phyloP scores from a whole-genome alignment of 1,140 invertebrate species.

The Pinna nobilis region DNA sequence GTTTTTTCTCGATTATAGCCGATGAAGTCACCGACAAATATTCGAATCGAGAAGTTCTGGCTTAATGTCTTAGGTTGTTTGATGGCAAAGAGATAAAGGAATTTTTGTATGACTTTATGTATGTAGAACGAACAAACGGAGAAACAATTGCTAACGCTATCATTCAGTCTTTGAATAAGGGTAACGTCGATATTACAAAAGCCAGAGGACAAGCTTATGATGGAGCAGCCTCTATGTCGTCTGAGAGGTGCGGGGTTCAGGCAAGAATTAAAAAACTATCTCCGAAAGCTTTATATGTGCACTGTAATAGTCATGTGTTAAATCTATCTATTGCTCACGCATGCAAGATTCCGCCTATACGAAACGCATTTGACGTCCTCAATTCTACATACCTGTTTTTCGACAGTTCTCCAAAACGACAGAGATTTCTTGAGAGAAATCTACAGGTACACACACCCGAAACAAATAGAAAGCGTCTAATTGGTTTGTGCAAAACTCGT shows the following conservation, averaged over 20 bases:
- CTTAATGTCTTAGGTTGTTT: not conserved
- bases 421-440: conserved; percentile 14
- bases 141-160: too few species aligned
- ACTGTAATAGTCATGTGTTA: conserved; percentile 26
- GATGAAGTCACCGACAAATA: not conserved
- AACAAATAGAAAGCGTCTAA: conserved; percentile 7
- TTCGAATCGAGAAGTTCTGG: conserved; percentile 1
- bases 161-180: too few species aligned
- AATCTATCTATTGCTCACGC: conserved; percentile 22
- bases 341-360: conserved; percentile 8
- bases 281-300: conserved; percentile 16
- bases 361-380: conserved; percentile 31
- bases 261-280: not conserved
- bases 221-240: not conserved
- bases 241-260: not conserved
- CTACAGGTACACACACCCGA: not conserved
- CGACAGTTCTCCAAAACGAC: conserved; percentile 12
- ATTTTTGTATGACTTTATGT: conserved; percentile 1
- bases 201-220: not conserved
- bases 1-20: conserved; percentile 2
- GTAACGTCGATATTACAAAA: too few species aligned
- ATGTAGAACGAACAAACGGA: conserved; percentile 1
- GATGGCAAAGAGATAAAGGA: not conserved
- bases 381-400: conserved; percentile 30
- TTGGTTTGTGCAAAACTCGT: conserved; percentile 26